A percentile compares a stretch with the other conserved stretches of the same genome.
These are phyloP conservation scores for Spodoptera picta DNA, from an alignment of 2,888 invertebrate genomes.

Conservation along the genomic window DNA sequence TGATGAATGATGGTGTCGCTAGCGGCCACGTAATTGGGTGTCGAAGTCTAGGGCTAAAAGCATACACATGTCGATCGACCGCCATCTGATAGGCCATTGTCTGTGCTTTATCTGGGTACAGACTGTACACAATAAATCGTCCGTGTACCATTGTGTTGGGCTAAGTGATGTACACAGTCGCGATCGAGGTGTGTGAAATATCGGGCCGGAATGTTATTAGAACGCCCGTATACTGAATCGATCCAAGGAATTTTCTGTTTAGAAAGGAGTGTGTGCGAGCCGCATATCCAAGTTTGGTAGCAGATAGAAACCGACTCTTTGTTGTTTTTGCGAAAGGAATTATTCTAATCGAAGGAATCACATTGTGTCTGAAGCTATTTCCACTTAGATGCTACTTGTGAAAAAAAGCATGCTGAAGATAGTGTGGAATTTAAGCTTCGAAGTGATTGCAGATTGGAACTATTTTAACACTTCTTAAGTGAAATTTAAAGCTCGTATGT, in stretches of 20 bases:
- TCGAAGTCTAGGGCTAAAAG: conserved; percentile 85
- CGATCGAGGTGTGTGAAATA: conserved; percentile 75
- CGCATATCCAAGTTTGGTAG: conserved; percentile 67
- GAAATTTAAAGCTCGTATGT: conserved; percentile 27
- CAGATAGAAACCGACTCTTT: conserved; percentile 56
- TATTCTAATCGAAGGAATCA: conserved; percentile 44
- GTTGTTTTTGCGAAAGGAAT: conserved; percentile 64
- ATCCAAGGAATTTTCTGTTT: conserved; percentile 72
- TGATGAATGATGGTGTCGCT: conserved; percentile 80
- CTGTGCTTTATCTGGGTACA: conserved; percentile 80
- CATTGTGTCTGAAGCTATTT: conserved; percentile 26
- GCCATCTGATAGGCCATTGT: conserved; percentile 84
- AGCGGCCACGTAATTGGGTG: conserved; percentile 83
- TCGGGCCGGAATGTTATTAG: conserved; percentile 84
- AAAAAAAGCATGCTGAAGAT: conserved; percentile 20
- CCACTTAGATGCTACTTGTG: conserved; percentile 12
- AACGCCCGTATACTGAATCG: conserved; percentile 78
- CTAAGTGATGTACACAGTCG: conserved; percentile 69
- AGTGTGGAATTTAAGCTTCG: conserved; percentile 11
- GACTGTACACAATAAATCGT: conserved; percentile 85
- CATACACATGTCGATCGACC: conserved; percentile 84
- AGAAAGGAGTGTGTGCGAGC: conserved; percentile 67
- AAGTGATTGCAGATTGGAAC: conserved; percentile 2
- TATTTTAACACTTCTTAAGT: conserved; percentile 13
- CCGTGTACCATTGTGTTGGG: conserved; percentile 76